These are phyloP conservation scores for Polypterus senegalus DNA, from an alignment of 2,113 vertebrate genomes.

Conservation along the genomic window DNA sequence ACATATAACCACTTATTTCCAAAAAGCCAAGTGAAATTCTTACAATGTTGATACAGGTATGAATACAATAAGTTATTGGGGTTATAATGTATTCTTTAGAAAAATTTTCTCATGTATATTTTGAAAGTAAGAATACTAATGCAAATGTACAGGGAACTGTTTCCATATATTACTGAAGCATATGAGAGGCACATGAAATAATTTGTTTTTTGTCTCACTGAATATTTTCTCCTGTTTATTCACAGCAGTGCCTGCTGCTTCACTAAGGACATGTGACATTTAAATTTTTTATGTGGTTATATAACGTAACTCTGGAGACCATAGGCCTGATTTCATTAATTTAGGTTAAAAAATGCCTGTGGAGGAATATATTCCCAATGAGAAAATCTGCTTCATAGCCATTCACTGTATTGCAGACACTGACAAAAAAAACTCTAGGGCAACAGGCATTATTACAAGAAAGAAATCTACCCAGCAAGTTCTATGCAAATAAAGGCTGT, in stretches of 20 bases:
- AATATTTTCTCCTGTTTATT: constrained; percentile 37
- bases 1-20: too few species aligned
- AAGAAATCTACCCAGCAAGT: constrained; percentile 35
- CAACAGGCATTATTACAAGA: constrained; percentile 33
- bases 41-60: too few species aligned
- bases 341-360: constrained; percentile 42
- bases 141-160: too few species aligned
- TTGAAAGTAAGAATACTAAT: too few species aligned
- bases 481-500: constrained; percentile 36
- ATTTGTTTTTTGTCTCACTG: constrained; percentile 3
- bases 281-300: constrained; percentile 59
- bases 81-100: too few species aligned
- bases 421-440: constrained; percentile 47
- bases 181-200: too few species aligned
- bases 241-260: constrained; percentile 14
- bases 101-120: too few species aligned
- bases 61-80: too few species aligned
- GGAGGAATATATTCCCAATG: constrained; percentile 42
- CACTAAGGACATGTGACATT: constrained; percentile 47
- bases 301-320: constrained; percentile 52
- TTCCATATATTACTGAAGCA: too few species aligned
- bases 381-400: constrained; percentile 41
- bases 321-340: constrained; percentile 40
- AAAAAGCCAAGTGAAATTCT: too few species aligned
- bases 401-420: constrained; percentile 40